These are phyloP conservation scores for Habroteleia sp. DNA, from an alignment of 2,888 invertebrate species.

Conservation along the genomic window DNA sequence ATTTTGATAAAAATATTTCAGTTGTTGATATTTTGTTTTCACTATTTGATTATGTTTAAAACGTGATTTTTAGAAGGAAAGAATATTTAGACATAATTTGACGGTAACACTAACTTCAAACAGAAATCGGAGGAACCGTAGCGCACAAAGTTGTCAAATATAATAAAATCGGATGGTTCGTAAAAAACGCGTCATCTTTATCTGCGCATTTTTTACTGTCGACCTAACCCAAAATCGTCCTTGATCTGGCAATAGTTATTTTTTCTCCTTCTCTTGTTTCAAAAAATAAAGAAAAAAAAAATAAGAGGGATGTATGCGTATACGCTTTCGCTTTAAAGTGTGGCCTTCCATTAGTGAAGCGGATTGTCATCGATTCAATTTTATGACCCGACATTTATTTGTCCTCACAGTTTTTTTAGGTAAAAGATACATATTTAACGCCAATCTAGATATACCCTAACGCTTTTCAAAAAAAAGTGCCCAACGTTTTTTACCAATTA, in stretches of 20 bases:
- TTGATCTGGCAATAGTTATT: slow-evolving; percentile 26
- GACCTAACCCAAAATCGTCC: slow-evolving; percentile 30
- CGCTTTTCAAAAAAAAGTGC: slow-evolving; percentile 21
- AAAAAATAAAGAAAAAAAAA: no score
- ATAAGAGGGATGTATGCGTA: slow-evolving; percentile 2
- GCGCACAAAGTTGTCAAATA: slow-evolving; percentile 1
- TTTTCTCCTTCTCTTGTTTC: slow-evolving; percentile 13
- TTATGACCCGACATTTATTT: slow-evolving; percentile 49
- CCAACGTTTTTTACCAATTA: slow-evolving; percentile 20
- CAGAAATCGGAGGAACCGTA: neutral
- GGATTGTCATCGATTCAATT: slow-evolving; percentile 51
- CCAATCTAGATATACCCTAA: slow-evolving; percentile 17
- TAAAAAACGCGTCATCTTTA: slow-evolving; percentile 21
- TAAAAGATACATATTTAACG: slow-evolving; percentile 22
- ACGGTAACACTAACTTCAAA: no score
- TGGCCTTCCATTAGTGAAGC: slow-evolving; percentile 35
- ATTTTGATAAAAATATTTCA: no score
- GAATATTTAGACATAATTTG: neutral
- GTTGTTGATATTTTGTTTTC: no score
- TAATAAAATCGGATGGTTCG: slow-evolving; percentile 34
- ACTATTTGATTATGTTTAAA: no score
- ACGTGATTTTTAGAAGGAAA: slow-evolving; percentile 2
- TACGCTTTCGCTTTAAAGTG: slow-evolving; percentile 34
- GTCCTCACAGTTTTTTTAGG: slow-evolving; percentile 23
- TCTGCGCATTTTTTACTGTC: slow-evolving; percentile 24